Base-by-base conservation (phyloP, 1,140 invertebrate species). In the Telenomus remus region DNA sequence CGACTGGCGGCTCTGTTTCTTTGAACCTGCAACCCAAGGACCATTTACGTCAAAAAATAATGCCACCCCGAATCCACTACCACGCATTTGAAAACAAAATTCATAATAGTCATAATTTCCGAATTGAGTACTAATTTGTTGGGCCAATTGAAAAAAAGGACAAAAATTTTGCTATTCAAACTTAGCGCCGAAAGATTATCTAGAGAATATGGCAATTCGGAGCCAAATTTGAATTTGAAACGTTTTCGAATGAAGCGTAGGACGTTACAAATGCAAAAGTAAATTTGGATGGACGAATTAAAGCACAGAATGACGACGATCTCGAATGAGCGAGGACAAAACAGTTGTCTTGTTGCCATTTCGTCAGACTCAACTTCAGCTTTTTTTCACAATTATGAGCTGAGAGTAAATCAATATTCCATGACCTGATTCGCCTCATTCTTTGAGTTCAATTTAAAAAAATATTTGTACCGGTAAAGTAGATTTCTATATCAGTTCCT, bases 1-100 rank as follows among this genome's bases (percentile, higher is more conserved):
- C 94, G 91, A 94, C 90, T 87, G 93, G 92, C 87, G 93, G 92
- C 91, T 95, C 93, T 86, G 92, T 92, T 89, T 95, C 93, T 93
- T 94, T 94, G 92, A 94, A 94, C 93, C 94, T 95, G 93, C 83
- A 94, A 95, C 92, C 85, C 82, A 88, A 87, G 86, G 82, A 88
- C 84, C 81, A 88, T 80, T 80, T 82, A 82, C 65, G 64, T 85
- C 71, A 83, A 78, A 75, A n/a, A 75, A 9, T 42, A 59, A 33
- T 68, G 55, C 51, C 78, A 82, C 76, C 80, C 77, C 65, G 75
- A 78, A 82, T 72, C 79, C 75, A 78, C 46, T 79, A 78, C 48
- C 66, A 79, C 50, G 72, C 77, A 73, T 57, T 76, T 61, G 66
- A 77, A 76, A 64, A 79, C 13, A 53, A 63, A 75, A 53, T 27